phyloP scores from a whole-genome alignment of 92 coral and sea anemone genomes.

The Hydrozoanthus gracilis region DNA sequence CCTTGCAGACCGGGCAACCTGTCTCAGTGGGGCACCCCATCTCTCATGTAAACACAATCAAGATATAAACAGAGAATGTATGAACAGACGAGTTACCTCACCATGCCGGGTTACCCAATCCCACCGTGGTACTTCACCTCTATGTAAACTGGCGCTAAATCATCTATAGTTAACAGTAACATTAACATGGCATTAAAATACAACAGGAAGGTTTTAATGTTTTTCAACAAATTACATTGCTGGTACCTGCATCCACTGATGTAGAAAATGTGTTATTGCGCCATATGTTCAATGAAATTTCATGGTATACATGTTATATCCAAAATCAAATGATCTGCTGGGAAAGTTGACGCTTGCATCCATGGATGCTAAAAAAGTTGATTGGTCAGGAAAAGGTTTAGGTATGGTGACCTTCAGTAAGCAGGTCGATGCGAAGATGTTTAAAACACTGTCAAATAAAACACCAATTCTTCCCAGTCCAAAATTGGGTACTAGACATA shows the following conservation, averaged over 20 bases:
- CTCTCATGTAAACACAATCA: too few species aligned
- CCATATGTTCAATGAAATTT: not conserved
- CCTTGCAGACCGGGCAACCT: too few species aligned
- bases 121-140: too few species aligned
- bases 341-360: conserved; percentile 34
- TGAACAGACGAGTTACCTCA: too few species aligned
- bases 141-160: too few species aligned
- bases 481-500: too few species aligned
- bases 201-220: not conserved
- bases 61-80: too few species aligned
- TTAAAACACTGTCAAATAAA: too few species aligned
- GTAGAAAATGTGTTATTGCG: not conserved
- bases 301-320: not conserved
- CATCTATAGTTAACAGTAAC: conserved; percentile 8
- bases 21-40: too few species aligned
- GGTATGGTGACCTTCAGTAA: conserved; percentile 56
- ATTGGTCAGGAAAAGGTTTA: conserved; percentile 53
- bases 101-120: too few species aligned
- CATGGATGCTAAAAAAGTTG: conserved; percentile 24
- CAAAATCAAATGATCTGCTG: conserved; percentile 11
- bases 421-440: conserved; percentile 56
- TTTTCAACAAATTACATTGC: not conserved
- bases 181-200: not conserved
- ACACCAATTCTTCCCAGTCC: too few species aligned
- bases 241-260: not conserved